Percentiles rank a stretch among this genome's conserved stretches.
Conservation (phyloP, 2,797 vertebrate genomes). For the Epinephelus coioides region DNA sequence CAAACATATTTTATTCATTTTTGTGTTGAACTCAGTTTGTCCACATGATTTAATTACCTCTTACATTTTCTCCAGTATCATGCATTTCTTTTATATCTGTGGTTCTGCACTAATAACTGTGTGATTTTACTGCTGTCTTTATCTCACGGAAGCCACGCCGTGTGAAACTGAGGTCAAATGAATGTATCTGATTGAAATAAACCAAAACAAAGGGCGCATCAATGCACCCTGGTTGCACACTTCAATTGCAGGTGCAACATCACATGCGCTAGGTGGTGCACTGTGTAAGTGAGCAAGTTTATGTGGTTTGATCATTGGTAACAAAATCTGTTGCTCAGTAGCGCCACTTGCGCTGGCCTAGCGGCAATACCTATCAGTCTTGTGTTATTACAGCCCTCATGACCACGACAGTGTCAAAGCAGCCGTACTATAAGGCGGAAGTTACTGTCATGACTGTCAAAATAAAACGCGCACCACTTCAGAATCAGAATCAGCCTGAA, state of each 20-base stretch:
- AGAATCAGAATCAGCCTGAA: too few relatives aligned
- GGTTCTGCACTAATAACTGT: neutral
- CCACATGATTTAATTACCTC: constrained; percentile 1
- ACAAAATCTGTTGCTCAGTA: constrained; percentile 85
- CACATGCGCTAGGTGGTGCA: constrained; percentile 86
- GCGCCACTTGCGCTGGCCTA: constrained; percentile 86
- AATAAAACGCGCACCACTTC: constrained; percentile 43
- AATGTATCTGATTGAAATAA: constrained; percentile 28
- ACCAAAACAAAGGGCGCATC: constrained; percentile 55
- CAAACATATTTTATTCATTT: constrained; percentile 5
- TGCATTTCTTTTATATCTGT: constrained; percentile 8
- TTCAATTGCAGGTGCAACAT: constrained; percentile 71
- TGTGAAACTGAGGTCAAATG: constrained; percentile 19
- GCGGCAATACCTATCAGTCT: constrained; percentile 83
- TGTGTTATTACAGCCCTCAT: constrained; percentile 91
- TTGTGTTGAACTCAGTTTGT: neutral
- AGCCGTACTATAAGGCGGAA: fast-evolving
- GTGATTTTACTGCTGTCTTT: neutral
- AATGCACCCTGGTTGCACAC: constrained; percentile 52
- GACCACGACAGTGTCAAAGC: constrained; percentile 81
- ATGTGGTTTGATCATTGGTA: constrained; percentile 79
- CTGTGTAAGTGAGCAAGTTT: constrained; percentile 81
- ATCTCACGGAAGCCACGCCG: constrained; percentile 1
- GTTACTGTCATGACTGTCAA: neutral
- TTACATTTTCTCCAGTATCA: neutral